Evolutionary conservation across 2,113 vertebrate species (phyloP).

Genomic region (Ahaetulla prasina): DNA sequence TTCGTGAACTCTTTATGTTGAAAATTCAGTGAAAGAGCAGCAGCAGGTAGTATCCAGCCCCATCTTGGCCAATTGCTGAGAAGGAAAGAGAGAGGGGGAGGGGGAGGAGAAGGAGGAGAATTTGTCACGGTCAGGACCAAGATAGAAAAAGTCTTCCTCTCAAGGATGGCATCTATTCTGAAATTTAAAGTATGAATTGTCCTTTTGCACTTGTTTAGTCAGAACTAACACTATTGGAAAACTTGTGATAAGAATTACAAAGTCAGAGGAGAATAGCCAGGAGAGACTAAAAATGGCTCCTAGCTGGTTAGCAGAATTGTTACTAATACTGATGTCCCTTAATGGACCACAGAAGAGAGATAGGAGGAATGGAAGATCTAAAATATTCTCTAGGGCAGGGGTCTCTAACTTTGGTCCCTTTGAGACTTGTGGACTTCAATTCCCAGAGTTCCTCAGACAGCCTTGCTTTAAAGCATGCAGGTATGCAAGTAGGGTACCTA

Average conservation of each 20-base stretch:
- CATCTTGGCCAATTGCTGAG: background rate
- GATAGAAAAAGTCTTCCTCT: background rate
- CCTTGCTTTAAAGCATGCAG: background rate
- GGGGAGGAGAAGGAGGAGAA: no score
- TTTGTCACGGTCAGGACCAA: background rate
- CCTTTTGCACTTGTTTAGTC: background rate
- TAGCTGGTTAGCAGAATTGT: background rate
- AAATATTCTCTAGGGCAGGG: background rate
- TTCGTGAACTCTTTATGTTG: background rate
- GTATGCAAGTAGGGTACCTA: no score
- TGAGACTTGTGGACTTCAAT: no score
- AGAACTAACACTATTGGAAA: background rate
- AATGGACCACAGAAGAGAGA: background rate
- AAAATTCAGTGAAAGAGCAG: background rate
- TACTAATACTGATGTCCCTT: background rate
- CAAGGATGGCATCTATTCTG: background rate
- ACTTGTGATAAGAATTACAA: background rate
- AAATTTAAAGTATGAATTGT: background rate
- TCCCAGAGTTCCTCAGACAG: no score
- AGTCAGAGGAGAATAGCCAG: background rate
- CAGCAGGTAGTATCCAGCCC: no score
- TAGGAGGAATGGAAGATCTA: background rate
- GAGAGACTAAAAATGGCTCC: background rate
- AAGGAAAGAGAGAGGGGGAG: no score
- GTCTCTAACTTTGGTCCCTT: no score